Evolutionary conservation across 2,888 invertebrate species (phyloP), one percentile per base, ranked within the genome.

Genomic region (Eupithecia inturbata): DNA sequence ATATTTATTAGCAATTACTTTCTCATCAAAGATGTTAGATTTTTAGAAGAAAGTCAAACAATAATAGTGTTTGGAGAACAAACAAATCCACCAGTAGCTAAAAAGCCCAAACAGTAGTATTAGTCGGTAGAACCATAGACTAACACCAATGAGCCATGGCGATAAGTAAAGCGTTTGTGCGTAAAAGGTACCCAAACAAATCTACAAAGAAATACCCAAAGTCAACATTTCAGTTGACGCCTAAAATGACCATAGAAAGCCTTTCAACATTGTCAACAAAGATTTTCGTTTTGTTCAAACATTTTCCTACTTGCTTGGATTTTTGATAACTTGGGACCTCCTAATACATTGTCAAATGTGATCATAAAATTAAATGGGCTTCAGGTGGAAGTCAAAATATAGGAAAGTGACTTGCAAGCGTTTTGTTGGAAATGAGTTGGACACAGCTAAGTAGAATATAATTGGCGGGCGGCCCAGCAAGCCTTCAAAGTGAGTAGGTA

Each of bases 381-480:
- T 22, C 19, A 7, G 31, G 6, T 28, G 19, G 60, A 62, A 31
- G 10, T 31, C 19, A 28, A 31, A 62, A 57, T 57, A 3, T 5
- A 26, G 12, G 22, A 26, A 26, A 57, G 1, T 26, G 57, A 57
- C 26, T 57, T 26, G 26, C 10, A 22, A 3, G 57, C 12, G 4
- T 57, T 49, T 53, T 10, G 22, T 53, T 22, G 22, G 22, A 57
- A 26, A 57, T 57, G 57, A 12, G 19, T 64, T 64, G 63, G 33
- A 64, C 63, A 36, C 63, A n/a, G 63, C 88, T 93, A 93, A 93
- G 93, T 93, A 93, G 91, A 92, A 92, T 93, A 93, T 94, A 94
- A 94, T 94, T 94, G 92, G 91, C 91, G 85, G 90, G 89, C 92
- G 93, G 92, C 91, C 85, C 85, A 88, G 87, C 87, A 85, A 84